Evolutionary conservation across 2,888 invertebrate species (phyloP).

Genomic region (Nesidiocoris tenuis): DNA sequence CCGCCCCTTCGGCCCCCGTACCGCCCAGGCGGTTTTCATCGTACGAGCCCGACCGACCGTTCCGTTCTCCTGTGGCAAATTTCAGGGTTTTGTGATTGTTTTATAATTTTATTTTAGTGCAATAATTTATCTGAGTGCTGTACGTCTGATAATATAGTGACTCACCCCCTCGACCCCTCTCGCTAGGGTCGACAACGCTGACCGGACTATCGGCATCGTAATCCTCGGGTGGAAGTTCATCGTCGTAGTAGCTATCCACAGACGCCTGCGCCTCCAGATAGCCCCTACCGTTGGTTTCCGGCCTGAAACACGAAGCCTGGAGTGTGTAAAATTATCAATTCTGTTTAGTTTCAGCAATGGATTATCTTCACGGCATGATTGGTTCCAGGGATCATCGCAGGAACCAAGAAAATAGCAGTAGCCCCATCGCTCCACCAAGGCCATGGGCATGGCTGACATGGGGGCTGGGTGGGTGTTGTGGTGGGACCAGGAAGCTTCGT

Average conservation of each 20-base stretch:
- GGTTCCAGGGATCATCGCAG: too few relatives aligned
- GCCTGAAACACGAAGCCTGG: not conserved
- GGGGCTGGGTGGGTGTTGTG: too few relatives aligned
- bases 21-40: conserved; percentile 23
- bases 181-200: conserved; percentile 55
- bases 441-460: too few relatives aligned
- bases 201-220: conserved; percentile 55
- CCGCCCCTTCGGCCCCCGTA: conserved; percentile 51
- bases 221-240: conserved; percentile 53
- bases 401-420: too few relatives aligned
- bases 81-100: conserved; percentile 42
- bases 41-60: conserved; percentile 16
- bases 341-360: not conserved
- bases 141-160: too few relatives aligned
- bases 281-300: conserved; percentile 28
- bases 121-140: too few relatives aligned
- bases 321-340: too few relatives aligned
- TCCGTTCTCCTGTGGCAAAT: not conserved
- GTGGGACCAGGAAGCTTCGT: too few relatives aligned
- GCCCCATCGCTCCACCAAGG: too few relatives aligned
- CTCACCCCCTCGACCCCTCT: conserved; percentile 8
- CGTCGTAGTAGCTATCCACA: conserved; percentile 58
- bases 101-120: too few relatives aligned
- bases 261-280: conserved; percentile 56
- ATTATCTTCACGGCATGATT: too few relatives aligned